These are phyloP conservation scores for Myioborus miniatus DNA, from an alignment of 2,797 vertebrate species.

Conservation along the genomic window DNA sequence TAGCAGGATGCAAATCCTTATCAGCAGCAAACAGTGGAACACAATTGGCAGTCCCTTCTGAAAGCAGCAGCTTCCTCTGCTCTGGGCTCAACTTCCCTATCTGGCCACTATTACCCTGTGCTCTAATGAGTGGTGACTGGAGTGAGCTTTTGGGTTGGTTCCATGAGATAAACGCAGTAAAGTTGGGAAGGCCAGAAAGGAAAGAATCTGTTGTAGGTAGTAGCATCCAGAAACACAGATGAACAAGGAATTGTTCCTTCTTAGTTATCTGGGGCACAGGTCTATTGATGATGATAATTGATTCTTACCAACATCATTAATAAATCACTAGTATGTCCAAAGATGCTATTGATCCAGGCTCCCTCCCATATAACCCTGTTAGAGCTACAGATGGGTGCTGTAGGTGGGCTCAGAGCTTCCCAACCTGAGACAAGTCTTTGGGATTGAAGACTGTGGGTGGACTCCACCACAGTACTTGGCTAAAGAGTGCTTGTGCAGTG, in stretches of 20 bases:
- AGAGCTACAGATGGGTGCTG: not conserved
- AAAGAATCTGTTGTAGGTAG: not conserved
- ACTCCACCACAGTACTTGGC: not conserved
- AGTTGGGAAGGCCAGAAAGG: not conserved
- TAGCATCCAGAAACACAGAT: not conserved
- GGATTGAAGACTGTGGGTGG: not conserved
- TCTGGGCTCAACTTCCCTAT: not conserved
- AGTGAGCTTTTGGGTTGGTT: not conserved
- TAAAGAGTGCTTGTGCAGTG: not conserved
- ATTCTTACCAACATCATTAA: not conserved
- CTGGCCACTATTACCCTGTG: not conserved
- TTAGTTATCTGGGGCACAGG: not conserved
- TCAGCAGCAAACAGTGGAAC: not conserved
- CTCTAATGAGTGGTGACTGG: not conserved
- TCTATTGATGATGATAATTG: not conserved
- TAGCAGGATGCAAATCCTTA: not conserved
- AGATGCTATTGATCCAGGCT: not conserved
- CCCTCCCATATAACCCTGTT: not conserved
- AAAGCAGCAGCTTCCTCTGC: conserved; percentile 7
- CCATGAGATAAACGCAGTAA: not conserved
- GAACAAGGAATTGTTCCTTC: not conserved
- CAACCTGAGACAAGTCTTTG: fast-evolving
- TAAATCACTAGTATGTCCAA: not conserved
- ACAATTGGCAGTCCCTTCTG: not conserved
- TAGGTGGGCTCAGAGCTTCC: not conserved